A percentile compares a stretch with the other conserved stretches of the same genome.
These are phyloP conservation scores for Dioctria rufipes DNA, from an alignment of 2,888 invertebrate genomes.

Conservation along the genomic window DNA sequence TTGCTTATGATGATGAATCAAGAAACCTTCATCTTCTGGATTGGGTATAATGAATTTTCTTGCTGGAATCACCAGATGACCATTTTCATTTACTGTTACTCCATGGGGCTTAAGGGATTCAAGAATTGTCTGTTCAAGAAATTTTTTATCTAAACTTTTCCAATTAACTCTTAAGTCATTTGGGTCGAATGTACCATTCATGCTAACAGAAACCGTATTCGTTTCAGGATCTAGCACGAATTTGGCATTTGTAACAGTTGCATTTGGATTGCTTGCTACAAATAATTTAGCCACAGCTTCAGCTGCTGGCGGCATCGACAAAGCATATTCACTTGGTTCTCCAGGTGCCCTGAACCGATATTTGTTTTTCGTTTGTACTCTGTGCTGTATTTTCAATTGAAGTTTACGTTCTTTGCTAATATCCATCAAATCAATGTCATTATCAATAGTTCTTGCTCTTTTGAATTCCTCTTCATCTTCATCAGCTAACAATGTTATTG, in stretches of 20 bases:
- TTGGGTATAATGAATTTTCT: slow-evolving; percentile 9
- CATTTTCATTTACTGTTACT: background rate
- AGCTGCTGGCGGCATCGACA: slow-evolving; percentile 49
- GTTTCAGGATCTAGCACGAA: slow-evolving; percentile 54
- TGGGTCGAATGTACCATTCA: slow-evolving; percentile 49
- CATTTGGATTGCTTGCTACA: slow-evolving; percentile 40
- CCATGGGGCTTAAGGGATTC: slow-evolving; percentile 47
- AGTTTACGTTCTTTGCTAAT: slow-evolving; percentile 50
- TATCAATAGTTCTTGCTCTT: slow-evolving; percentile 24
- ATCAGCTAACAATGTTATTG: slow-evolving; percentile 42
- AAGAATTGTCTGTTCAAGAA: slow-evolving; percentile 39
- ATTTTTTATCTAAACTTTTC: slow-evolving; percentile 48
- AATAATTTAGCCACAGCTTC: slow-evolving; percentile 47
- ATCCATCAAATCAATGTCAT: slow-evolving; percentile 40
- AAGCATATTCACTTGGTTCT: slow-evolving; percentile 31
- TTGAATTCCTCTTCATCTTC: slow-evolving; percentile 28
- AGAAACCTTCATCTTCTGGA: slow-evolving; percentile 51
- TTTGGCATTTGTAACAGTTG: slow-evolving; percentile 49
- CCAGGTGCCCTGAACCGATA: slow-evolving; percentile 31
- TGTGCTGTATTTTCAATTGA: slow-evolving; percentile 50
- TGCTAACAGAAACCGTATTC: slow-evolving; percentile 26
- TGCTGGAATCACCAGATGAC: background rate
- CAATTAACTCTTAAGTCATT: slow-evolving; percentile 53
- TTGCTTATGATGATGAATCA: slow-evolving; percentile 39
- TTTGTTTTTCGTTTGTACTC: slow-evolving; percentile 45